Percentiles rank a stretch among this genome's conserved stretches.
Conservation (phyloP, 2,113 vertebrate species). For the Epinephelus lanceolatus region DNA sequence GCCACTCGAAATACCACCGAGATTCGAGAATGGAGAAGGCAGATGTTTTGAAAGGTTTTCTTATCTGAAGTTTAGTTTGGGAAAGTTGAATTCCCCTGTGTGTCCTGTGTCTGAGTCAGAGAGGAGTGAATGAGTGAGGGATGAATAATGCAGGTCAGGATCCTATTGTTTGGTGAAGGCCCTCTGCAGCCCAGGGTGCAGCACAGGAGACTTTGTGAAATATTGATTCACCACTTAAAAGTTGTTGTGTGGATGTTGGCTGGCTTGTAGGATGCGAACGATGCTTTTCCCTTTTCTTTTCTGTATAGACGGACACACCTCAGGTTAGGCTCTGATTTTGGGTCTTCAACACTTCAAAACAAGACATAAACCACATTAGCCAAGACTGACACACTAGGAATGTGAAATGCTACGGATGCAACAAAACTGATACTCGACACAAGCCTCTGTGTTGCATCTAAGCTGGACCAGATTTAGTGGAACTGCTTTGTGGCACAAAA, state of each 20-base stretch:
- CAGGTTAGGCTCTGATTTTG: neutral
- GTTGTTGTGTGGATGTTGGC: constrained; percentile 61
- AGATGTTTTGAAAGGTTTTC: constrained; percentile 58
- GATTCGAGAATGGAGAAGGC: constrained; percentile 17
- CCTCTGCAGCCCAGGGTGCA: constrained; percentile 31
- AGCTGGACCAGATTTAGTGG: neutral
- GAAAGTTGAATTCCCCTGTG: constrained; percentile 63
- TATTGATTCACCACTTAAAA: constrained; percentile 78
- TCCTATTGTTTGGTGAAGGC: constrained; percentile 74
- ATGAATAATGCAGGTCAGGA: constrained; percentile 81
- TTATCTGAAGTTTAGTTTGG: constrained; percentile 61
- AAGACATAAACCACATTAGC: neutral
- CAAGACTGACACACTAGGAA: neutral
- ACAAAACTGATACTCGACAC: neutral
- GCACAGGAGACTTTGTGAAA: constrained; percentile 71
- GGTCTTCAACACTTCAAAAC: neutral
- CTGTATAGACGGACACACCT: neutral
- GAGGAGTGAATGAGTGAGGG: constrained; percentile 59
- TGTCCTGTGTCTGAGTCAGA: constrained; percentile 34
- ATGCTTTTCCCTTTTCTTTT: constrained; percentile 19
- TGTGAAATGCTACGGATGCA: neutral
- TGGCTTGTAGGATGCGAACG: constrained; percentile 25
- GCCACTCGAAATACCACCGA: constrained; percentile 25
- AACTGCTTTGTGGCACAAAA: neutral
- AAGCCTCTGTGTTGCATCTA: neutral